Evolutionary conservation across 2,888 invertebrate species (phyloP).

Genomic region (Drosophila neotestacea): DNA sequence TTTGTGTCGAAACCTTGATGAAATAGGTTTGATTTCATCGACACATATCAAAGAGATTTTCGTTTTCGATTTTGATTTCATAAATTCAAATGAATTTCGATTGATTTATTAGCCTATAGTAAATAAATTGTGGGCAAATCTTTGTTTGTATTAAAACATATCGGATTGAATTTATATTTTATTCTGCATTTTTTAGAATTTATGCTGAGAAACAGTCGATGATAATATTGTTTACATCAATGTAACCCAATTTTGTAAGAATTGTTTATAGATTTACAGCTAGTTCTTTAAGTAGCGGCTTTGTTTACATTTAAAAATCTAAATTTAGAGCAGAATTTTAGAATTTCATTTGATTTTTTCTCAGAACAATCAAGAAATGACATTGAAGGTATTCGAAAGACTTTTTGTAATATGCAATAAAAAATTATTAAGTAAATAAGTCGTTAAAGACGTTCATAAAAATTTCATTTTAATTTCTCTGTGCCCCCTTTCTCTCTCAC

Average conservation of each 20-base stretch:
- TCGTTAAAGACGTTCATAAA: conserved; percentile 65
- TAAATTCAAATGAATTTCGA: conserved; percentile 25
- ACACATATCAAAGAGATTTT: conserved; percentile 28
- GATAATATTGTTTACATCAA: conserved; percentile 57
- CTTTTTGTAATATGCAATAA: conserved; percentile 42
- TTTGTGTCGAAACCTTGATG: conserved; percentile 69
- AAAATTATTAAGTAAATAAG: conserved; percentile 66
- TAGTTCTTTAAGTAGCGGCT: conserved; percentile 36
- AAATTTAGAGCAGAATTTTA: conserved; percentile 56
- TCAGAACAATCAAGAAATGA: conserved; percentile 33
- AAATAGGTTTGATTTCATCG: conserved; percentile 43
- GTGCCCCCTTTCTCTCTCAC: not conserved
- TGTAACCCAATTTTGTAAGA: conserved; percentile 66
- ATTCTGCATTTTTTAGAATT: conserved; percentile 8
- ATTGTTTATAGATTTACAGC: conserved; percentile 44
- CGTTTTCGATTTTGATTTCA: conserved; percentile 26
- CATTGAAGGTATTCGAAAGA: conserved; percentile 61
- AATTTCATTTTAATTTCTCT: conserved; percentile 34
- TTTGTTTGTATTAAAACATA: conserved; percentile 7
- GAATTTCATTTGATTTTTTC: conserved; percentile 24
- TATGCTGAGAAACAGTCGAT: conserved; percentile 11
- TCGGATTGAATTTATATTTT: not conserved
- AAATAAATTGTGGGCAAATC: conserved; percentile 28
- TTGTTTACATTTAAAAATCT: conserved; percentile 56
- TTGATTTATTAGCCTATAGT: conserved; percentile 52